These are phyloP conservation scores for Habropoda laboriosa DNA, from an alignment of 1,140 invertebrate genomes.

Conservation along the genomic window DNA sequence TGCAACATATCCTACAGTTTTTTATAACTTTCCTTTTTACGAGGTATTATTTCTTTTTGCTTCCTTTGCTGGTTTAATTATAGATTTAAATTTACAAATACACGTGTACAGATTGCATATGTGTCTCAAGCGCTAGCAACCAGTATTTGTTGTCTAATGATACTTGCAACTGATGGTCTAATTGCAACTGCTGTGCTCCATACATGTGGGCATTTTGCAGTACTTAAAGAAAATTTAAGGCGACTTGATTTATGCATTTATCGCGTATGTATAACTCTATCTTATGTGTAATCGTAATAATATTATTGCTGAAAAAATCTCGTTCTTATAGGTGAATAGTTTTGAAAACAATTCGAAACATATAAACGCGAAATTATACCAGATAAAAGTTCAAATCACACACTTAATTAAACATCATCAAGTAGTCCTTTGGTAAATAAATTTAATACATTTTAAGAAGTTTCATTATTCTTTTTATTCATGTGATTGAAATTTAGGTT, in stretches of 20 bases:
- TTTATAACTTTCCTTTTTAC: slow-evolving; percentile 63
- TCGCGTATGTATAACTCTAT: slow-evolving; percentile 17
- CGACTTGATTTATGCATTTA: slow-evolving; percentile 33
- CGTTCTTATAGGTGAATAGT: background rate
- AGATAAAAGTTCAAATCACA: slow-evolving; percentile 48
- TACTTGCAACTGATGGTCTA: slow-evolving; percentile 67
- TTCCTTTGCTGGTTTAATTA: background rate
- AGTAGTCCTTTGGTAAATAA: slow-evolving; percentile 56
- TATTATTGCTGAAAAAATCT: background rate
- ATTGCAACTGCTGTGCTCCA: slow-evolving; percentile 70
- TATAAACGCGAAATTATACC: slow-evolving; percentile 1
- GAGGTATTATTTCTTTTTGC: slow-evolving; percentile 45
- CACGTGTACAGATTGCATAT: slow-evolving; percentile 55
- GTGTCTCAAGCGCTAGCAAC: slow-evolving; percentile 67
- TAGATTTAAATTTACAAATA: background rate
- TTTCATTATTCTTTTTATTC: slow-evolving; percentile 4
- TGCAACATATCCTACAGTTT: slow-evolving; percentile 64
- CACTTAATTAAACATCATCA: slow-evolving; percentile 66
- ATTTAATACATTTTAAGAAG: background rate
- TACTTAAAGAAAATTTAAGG: slow-evolving; percentile 59
- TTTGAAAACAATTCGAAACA: slow-evolving; percentile 1
- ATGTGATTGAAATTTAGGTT: slow-evolving; percentile 55
- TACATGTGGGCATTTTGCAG: slow-evolving; percentile 67
- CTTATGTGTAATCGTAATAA: background rate
- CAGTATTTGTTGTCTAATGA: slow-evolving; percentile 59